A percentile compares a stretch with the other conserved stretches of the same genome.
Evolutionary conservation across 2,113 vertebrate genomes (phyloP).

Genomic region (Ophthalmolycus amberensis): DNA sequence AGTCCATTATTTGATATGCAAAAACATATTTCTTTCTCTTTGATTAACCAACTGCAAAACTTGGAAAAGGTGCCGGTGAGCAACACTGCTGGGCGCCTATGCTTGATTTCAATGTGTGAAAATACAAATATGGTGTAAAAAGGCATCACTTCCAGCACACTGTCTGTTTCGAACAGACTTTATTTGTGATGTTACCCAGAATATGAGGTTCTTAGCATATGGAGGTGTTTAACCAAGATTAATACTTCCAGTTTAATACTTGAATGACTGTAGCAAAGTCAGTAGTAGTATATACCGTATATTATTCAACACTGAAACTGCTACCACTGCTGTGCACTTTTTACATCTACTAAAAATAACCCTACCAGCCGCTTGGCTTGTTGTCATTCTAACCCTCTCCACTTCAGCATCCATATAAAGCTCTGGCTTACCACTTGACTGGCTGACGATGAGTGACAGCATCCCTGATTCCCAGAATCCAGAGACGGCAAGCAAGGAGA

Average conservation of each 20-base stretch:
- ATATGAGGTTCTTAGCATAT: background rate
- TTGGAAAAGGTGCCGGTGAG: background rate
- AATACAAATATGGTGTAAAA: constrained; percentile 19
- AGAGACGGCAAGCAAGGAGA: constrained; percentile 35
- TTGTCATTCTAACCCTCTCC: constrained; percentile 37
- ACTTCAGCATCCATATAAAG: constrained; percentile 56
- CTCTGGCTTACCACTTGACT: constrained; percentile 55
- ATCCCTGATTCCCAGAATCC: constrained; percentile 65
- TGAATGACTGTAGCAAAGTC: background rate
- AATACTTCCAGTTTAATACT: background rate
- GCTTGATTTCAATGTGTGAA: constrained; percentile 14
- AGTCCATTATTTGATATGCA: background rate
- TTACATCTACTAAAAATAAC: constrained; percentile 48
- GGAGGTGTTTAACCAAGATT: background rate
- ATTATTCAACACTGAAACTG: background rate
- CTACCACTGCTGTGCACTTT: constrained; percentile 2
- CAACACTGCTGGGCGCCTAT: background rate
- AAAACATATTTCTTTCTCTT: background rate
- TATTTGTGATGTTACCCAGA: background rate
- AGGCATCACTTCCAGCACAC: background rate
- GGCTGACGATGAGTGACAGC: constrained; percentile 66
- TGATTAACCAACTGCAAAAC: background rate
- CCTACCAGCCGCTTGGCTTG: constrained; percentile 8
- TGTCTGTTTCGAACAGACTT: background rate
- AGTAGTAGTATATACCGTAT: background rate